A percentile compares a stretch with the other conserved stretches of the same genome.
phyloP scores from a whole-genome alignment of 2,888 invertebrate genomes.

The Eueremaeus valkanovi region DNA sequence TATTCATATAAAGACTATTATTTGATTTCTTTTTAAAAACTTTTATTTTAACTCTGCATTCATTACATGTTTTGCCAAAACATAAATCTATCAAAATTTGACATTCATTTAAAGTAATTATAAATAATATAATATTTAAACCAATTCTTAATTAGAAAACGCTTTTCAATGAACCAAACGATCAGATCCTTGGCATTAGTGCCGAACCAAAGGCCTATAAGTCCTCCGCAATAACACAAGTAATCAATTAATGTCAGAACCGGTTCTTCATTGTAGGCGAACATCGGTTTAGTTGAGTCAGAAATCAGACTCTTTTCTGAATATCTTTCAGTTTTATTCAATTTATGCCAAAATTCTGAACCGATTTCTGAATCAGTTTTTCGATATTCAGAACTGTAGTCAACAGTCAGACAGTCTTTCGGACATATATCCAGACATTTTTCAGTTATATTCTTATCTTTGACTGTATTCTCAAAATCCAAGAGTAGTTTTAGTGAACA shows the following conservation, averaged over 20 bases:
- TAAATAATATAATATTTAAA: too few species aligned
- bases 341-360: not conserved
- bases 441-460: not conserved
- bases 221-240: not conserved
- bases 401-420: not conserved
- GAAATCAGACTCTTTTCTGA: not conserved
- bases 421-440: not conserved
- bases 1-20: too few species aligned
- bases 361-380: not conserved
- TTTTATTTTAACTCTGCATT: too few species aligned
- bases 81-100: too few species aligned
- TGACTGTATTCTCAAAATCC: too few species aligned
- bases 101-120: too few species aligned
- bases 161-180: not conserved
- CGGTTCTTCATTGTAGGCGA: not conserved
- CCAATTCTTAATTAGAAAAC: too few species aligned
- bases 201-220: not conserved
- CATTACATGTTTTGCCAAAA: too few species aligned
- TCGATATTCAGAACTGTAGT: not conserved
- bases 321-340: not conserved
- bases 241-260: not conserved
- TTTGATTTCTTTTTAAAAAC: too few species aligned
- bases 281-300: slow-evolving; percentile 11
- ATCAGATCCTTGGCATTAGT: not conserved
- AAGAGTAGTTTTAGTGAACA: too few species aligned